These are phyloP conservation scores for Penaeus vannamei DNA, from an alignment of 1,140 invertebrate species.

Conservation along the genomic window DNA sequence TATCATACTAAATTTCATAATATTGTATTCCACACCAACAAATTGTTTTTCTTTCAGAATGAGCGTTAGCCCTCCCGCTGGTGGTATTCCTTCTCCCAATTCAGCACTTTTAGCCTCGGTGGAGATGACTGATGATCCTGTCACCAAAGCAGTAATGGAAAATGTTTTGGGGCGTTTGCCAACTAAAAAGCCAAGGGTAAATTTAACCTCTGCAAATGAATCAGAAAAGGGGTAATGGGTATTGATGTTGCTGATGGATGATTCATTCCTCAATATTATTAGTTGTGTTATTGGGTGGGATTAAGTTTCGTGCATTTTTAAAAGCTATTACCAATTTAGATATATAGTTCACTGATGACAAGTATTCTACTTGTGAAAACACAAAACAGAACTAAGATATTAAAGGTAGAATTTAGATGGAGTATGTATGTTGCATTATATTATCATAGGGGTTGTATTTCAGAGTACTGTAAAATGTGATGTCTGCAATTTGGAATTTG, in stretches of 20 bases:
- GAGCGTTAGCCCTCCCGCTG: conserved; percentile 11
- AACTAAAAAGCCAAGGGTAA: conserved; percentile 51
- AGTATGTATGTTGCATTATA: neutral
- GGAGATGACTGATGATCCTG: conserved; percentile 47
- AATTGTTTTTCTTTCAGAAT: conserved; percentile 17
- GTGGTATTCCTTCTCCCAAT: conserved; percentile 41
- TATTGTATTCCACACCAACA: too few relatives aligned
- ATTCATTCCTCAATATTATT: too few relatives aligned
- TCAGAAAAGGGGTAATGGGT: too few relatives aligned
- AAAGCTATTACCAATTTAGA: too few relatives aligned
- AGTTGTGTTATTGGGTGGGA: too few relatives aligned
- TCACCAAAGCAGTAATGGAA: conserved; percentile 54
- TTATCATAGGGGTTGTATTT: neutral
- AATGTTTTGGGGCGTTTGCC: conserved; percentile 51
- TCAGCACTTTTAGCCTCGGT: conserved; percentile 51
- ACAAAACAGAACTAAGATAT: too few relatives aligned
- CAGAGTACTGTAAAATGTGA: conserved; percentile 65
- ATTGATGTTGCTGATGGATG: too few relatives aligned
- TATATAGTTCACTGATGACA: too few relatives aligned
- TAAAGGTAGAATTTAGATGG: too few relatives aligned
- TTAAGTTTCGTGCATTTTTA: too few relatives aligned
- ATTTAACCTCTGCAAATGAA: neutral
- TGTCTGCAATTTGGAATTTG: conserved; percentile 65
- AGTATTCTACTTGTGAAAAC: too few relatives aligned
- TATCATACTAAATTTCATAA: too few relatives aligned